Base-by-base conservation (phyloP, 2,888 invertebrate genomes). In the Hypomecis atomaria region DNA sequence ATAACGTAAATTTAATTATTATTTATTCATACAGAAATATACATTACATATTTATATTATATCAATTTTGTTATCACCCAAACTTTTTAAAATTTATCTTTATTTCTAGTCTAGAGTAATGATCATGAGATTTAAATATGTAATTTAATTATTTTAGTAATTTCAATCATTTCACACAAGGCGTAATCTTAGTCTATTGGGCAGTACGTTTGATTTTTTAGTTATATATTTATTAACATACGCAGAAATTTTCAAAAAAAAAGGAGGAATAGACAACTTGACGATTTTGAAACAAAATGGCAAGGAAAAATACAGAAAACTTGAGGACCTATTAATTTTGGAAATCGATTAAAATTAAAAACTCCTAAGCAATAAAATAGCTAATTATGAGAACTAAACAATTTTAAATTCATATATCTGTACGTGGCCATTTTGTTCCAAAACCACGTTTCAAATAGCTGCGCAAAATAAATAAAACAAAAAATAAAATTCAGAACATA, bases 381-480 rank as follows among this genome's bases (percentile, higher is more conserved):
- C 23, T 23, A 23, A 23, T 23, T 23, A 3, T 23, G 3, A 23
- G 23, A 23, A 23, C 23, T 23, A 23, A 23, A 23, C 1, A 23
- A 23, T 23, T 23, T 23, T 23, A 23, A 23, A 23, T 2, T 1
- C 23, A 23, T 23, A 23, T 23, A 23, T 23, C 23, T 23, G 23
- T 23, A 1, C 23, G 23, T 2, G 23, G 1, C 23, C 1, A 3
- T 23, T 23, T 23, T 23, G 23, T 23, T 23, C 23, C 23, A 23
- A 23, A 23, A 23, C 23, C 23, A 23, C 23, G n/a, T 47, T 10
- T 5, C 8, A 57, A 44, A 43, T 23, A 10, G 10, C 3, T n/a
- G n/a, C n/a, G 10, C 54, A 74, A 62, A 59, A 49, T 13, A 67
- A 82, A 88, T 85, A 79, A 87, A 86, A 86, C 79, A 70, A 83